Base-by-base conservation (phyloP, 2,113 vertebrate species). In the Chinchilla lanigera region DNA sequence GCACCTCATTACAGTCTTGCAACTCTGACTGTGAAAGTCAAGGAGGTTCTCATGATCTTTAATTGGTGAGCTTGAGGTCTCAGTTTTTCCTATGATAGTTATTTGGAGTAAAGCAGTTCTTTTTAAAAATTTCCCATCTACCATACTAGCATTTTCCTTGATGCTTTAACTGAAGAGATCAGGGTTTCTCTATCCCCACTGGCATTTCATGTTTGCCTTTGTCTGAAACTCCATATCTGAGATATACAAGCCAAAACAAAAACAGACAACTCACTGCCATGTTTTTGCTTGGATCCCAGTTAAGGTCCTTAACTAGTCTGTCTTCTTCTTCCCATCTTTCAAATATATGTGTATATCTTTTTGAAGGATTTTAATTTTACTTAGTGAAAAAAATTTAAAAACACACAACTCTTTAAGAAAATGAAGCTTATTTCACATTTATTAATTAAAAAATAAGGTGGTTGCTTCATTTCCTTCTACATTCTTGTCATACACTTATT, bases 71-170 rank as follows among this genome's bases (percentile, higher is more conserved):
- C 6, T 10, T 65, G 41, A 63, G 17, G 38, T 1, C 8, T 80
- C 38, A 81, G 30, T 20, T 93, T 89, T 94, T 50, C 24, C 80
- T 58, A 7, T 61, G 86, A 16, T 86, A 17, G 47, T 65, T 94
- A 20, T 24, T 63, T 95, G 44, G 50, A 91, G 41, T 92, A 92
- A 87, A 97, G 44, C 52, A 41, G 28, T 35, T 73, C 65, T 38
- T 83, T 50, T 90, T 93, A 12, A 65, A 65, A 60, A 3, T 61
- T 77, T 77, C 71, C 35, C 92, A 3, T 47, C 54, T 24, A 1
- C 28, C n/a, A 77, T 19, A 33, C 9, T 90, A n/a, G 71, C 24
- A 17, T 84, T 86, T 94, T 89, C 17, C 28, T 89, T 89, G 3
- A 33, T 56, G 20, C 52, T 87, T 91, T 92, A 63, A 52, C 82